Percentiles rank a stretch among this genome's conserved stretches.
Evolutionary conservation across 2,113 vertebrate genomes (phyloP).

Genomic region (Cairina moschata): DNA sequence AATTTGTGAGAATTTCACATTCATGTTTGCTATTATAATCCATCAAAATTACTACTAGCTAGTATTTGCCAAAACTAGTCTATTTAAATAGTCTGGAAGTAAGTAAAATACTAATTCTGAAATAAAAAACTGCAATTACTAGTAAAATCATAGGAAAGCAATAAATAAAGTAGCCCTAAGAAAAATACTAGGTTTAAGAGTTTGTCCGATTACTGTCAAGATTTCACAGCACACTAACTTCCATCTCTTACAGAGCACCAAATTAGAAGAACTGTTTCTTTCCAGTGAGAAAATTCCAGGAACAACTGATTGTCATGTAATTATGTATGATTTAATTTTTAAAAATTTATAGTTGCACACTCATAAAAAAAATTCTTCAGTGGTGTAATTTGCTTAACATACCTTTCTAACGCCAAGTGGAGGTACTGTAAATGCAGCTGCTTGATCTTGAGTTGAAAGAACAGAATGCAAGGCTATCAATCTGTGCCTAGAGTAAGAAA

Average conservation of each 20-base stretch:
- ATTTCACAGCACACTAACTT: neutral
- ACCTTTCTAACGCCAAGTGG: constrained; percentile 94
- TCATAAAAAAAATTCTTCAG: neutral
- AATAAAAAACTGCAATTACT: neutral
- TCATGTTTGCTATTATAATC: neutral
- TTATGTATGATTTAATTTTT: neutral
- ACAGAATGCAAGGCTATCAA: constrained; percentile 94
- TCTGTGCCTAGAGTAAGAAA: constrained; percentile 82
- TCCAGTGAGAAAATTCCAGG: neutral
- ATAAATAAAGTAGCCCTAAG: neutral
- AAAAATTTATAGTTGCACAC: neutral
- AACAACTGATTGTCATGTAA: neutral
- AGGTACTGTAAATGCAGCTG: constrained; percentile 91
- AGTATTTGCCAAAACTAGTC: neutral
- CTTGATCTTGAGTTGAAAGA: constrained; percentile 94
- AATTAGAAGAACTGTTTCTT: neutral
- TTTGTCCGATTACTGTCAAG: neutral
- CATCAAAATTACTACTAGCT: neutral
- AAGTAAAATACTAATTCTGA: neutral
- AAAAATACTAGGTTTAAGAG: neutral
- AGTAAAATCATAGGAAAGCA: neutral
- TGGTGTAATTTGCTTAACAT: neutral
- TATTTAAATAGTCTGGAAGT: neutral
- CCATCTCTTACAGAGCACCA: neutral
- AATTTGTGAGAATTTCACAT: neutral